Evolutionary conservation across 1,140 invertebrate species (phyloP).

Genomic region (Oreohelix idahoensis): DNA sequence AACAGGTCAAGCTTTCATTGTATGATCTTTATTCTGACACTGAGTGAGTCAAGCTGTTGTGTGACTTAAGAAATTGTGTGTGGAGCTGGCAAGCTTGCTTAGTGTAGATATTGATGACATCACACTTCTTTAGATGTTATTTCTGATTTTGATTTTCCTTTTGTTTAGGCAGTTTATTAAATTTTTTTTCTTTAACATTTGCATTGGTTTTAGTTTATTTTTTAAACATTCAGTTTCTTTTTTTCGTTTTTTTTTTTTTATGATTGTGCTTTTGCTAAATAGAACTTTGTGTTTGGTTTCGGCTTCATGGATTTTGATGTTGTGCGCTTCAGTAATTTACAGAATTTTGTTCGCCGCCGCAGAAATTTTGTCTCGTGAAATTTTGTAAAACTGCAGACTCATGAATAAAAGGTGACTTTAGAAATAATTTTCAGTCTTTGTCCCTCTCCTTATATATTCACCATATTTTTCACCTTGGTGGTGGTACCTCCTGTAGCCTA

Average conservation of each 20-base stretch:
- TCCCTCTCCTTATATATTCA: not conserved
- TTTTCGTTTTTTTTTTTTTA: not conserved
- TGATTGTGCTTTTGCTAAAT: not conserved
- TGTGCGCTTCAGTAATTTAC: constrained; percentile 13
- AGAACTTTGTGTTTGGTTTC: not conserved
- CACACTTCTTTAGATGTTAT: too few species aligned
- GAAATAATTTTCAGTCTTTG: not conserved
- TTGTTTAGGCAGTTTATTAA: too few species aligned
- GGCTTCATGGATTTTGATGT: constrained; percentile 1
- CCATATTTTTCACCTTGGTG: not conserved
- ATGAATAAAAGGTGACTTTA: not conserved
- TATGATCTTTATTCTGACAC: too few species aligned
- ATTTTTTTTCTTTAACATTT: too few species aligned
- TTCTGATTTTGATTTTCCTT: too few species aligned
- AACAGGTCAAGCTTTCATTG: too few species aligned
- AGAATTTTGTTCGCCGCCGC: not conserved
- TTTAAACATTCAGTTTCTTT: too few species aligned
- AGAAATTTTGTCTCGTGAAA: not conserved
- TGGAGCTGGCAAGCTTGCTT: too few species aligned
- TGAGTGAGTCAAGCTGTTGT: too few species aligned
- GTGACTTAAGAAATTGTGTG: too few species aligned
- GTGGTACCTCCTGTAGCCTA: not conserved
- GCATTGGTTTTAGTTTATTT: too few species aligned
- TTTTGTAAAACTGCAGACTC: not conserved
- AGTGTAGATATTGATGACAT: too few species aligned